Evolutionary conservation across 2,888 invertebrate species (phyloP), one percentile per base, ranked within the genome.

Genomic region (Archaeoteleia sp.): DNA sequence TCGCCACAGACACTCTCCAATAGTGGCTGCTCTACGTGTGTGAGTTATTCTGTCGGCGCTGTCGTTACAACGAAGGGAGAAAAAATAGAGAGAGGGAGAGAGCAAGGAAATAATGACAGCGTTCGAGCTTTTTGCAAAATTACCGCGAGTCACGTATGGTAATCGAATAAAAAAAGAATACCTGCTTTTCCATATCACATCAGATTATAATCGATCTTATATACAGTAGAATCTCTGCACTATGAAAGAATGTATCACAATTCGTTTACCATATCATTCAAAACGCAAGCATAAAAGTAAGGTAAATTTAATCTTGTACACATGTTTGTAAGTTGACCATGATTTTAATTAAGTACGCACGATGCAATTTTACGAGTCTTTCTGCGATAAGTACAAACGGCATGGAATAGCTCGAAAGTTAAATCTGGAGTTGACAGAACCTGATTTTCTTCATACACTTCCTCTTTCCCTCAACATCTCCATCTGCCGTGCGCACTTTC

Each of bases 1-100:
- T 84, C 78, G 80, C 82, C 83, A 76, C 83, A 82, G 82, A 83
- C 82, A 81, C 81, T 82, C 80, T 78, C 79, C 78, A 82, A 81
- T 80, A 79, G 79, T 77, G 78, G 78, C 75, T 72, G 76, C 72
- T 74, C 74, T 72, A 72, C 63, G 55, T 37, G 68, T 62, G 76
- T 80, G 80, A 81, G 80, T 82, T 82, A 83, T 82, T 80, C 78
- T 76, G 73, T 73, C 74, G 77, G 67, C 74, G 70, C 60, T 62
- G 62, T 37, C 73, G 71, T 71, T 71, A 67, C 62, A 61, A 46
- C 39, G 20, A 20, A 5, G 20, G 20, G 5, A 20, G 20, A 5
- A 20, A 5, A 48, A 29, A 43, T 20, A 23, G 15, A 20, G 30
- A 49, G 29, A 43, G 10, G 14, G 10, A 30, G 15, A 25, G 46